phyloP scores from a whole-genome alignment of 1,140 invertebrate genomes.

The Psix sp. region DNA sequence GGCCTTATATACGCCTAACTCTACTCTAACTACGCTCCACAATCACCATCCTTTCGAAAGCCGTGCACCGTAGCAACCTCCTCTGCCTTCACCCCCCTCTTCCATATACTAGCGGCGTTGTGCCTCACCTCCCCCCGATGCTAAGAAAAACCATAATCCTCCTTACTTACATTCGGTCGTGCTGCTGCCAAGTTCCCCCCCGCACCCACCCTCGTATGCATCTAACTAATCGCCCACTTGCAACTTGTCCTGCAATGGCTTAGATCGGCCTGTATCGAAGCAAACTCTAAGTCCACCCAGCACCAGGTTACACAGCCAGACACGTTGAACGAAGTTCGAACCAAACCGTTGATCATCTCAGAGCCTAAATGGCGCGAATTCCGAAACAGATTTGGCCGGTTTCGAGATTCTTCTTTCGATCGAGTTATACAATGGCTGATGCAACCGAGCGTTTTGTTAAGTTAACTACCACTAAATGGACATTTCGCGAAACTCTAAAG shows the following conservation, averaged over 20 bases:
- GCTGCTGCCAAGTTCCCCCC: constrained; percentile 26
- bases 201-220: constrained; percentile 26
- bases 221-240: constrained; percentile 57
- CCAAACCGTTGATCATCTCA: constrained; percentile 5
- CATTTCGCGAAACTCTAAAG: constrained; percentile 22
- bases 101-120: constrained; percentile 31
- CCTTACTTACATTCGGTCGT: constrained; percentile 58
- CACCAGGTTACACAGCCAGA: constrained; percentile 66
- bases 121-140: constrained; percentile 47
- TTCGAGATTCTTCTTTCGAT: constrained; percentile 35
- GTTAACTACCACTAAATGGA: constrained; percentile 45
- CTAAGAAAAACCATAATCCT: constrained; percentile 75
- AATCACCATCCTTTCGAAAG: constrained; percentile 79
- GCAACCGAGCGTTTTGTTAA: constrained; percentile 42
- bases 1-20: constrained; percentile 78
- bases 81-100: constrained; percentile 58
- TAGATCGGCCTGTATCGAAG: constrained; percentile 10
- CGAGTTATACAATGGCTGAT: constrained; percentile 47
- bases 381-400: constrained; percentile 37
- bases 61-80: constrained; percentile 71
- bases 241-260: constrained; percentile 43
- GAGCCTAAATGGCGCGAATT: constrained; percentile 29
- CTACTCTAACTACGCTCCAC: constrained; percentile 76
- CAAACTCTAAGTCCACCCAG: constrained; percentile 68
- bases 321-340: constrained; percentile 15